Evolutionary conservation across 2,113 vertebrate species (phyloP).

Genomic region (Micromys minutus): DNA sequence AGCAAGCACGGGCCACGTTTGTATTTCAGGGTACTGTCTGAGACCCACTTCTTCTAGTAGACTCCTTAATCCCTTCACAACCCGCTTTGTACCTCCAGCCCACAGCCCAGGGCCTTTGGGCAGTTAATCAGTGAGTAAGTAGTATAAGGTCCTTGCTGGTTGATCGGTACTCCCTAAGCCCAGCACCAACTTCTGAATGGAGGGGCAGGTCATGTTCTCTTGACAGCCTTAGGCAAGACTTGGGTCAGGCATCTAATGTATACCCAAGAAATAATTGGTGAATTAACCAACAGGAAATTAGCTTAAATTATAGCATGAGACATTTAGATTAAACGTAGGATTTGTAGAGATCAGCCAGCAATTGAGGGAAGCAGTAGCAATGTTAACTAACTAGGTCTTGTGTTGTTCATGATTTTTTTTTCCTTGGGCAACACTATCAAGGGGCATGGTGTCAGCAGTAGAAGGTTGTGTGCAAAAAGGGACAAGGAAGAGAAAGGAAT

Average conservation of each 20-base stretch:
- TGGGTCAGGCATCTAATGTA: not conserved
- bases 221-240: not conserved
- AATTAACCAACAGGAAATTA: slow-evolving; percentile 3
- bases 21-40: not conserved
- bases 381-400: not conserved
- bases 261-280: not conserved
- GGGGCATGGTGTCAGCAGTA: not conserved
- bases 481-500: not conserved
- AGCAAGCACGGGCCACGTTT: fast-evolving
- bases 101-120: not conserved
- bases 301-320: not conserved
- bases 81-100: fast-evolving
- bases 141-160: not conserved
- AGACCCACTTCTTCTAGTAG: fast-evolving
- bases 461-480: not conserved
- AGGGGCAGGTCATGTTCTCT: not conserved
- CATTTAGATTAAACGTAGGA: slow-evolving; percentile 16
- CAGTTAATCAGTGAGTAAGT: fast-evolving
- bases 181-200: not conserved
- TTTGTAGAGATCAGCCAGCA: not conserved
- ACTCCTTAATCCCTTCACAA: not conserved
- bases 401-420: not conserved
- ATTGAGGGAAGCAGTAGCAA: not conserved
- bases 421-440: not conserved
- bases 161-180: not conserved